Percentiles rank a stretch among this genome's conserved stretches.
Conservation (phyloP, 2,113 vertebrate species). For the Hippoglossus stenolepis region DNA sequence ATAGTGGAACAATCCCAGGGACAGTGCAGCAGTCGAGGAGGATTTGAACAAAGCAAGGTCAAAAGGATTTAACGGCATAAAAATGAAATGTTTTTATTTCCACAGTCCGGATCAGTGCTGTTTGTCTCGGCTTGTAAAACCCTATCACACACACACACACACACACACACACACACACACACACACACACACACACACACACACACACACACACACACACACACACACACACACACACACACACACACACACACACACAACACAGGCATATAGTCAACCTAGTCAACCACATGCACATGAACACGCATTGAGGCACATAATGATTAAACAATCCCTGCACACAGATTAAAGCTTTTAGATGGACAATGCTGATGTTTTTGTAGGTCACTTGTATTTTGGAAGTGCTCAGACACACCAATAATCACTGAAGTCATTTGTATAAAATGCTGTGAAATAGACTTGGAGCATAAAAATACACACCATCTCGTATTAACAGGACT, state of each 20-base stretch:
- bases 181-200: not conserved
- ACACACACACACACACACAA: not conserved
- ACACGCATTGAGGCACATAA: slow-evolving; percentile 20
- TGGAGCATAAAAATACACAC: too few species aligned
- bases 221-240: not conserved
- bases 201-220: not conserved
- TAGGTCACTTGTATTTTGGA: not conserved
- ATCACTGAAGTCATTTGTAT: not conserved
- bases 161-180: not conserved
- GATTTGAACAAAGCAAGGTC: slow-evolving; percentile 65
- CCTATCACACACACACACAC: not conserved
- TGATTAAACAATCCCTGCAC: slow-evolving; percentile 11
- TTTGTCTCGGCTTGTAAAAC: slow-evolving; percentile 38
- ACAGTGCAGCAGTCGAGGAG: slow-evolving; percentile 2
- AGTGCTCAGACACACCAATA: too few species aligned
- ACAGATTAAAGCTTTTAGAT: slow-evolving; percentile 34
- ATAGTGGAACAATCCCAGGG: slow-evolving; percentile 42
- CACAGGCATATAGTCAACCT: not conserved
- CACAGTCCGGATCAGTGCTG: slow-evolving; percentile 54
- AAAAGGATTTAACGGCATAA: slow-evolving; percentile 61
- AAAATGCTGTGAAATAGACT: not conserved
- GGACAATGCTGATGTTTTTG: not conserved
- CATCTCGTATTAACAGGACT: not conserved
- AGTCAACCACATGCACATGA: not conserved
- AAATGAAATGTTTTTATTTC: slow-evolving; percentile 68